A percentile compares a stretch with the other conserved stretches of the same genome.
phyloP scores from a whole-genome alignment of 2,113 vertebrate species.

The Oophaga pumilio region DNA sequence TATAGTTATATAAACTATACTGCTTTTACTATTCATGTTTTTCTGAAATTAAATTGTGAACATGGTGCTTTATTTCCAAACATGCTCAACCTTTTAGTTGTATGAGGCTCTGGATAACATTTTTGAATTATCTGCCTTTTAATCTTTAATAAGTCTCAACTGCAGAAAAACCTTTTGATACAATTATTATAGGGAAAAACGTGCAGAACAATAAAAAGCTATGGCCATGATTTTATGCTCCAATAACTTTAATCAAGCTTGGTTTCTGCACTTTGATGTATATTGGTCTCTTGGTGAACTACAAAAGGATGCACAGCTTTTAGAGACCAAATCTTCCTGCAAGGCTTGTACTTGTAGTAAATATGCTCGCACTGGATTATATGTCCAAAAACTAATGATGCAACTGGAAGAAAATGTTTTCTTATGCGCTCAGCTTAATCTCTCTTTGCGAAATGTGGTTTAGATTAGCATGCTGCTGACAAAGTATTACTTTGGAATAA shows the following conservation, averaged over 20 bases:
- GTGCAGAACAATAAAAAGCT: constrained; percentile 15
- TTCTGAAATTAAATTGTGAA: neutral
- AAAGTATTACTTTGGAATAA: constrained; percentile 50
- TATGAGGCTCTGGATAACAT: neutral
- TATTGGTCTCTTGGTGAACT: constrained; percentile 32
- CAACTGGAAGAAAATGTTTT: constrained; percentile 49
- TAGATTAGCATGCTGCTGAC: constrained; percentile 43
- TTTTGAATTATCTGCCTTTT: neutral
- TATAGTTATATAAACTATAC: neutral
- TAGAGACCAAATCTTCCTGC: constrained; percentile 1
- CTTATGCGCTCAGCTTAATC: constrained; percentile 31
- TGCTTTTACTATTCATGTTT: neutral
- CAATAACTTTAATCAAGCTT: constrained; percentile 39
- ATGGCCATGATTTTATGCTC: constrained; percentile 29
- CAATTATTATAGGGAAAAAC: constrained; percentile 15
- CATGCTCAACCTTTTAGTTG: neutral
- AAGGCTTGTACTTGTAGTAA: constrained; percentile 29
- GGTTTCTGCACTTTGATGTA: constrained; percentile 22
- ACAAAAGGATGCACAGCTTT: constrained; percentile 8
- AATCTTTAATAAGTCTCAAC: constrained; percentile 18
- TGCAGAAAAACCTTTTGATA: neutral
- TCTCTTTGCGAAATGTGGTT: constrained; percentile 46
- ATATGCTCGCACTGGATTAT: constrained; percentile 37
- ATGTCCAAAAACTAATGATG: constrained; percentile 45
- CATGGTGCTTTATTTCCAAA: neutral